Percentiles rank a stretch among this genome's conserved stretches.
Conservation (phyloP, 2,113 vertebrate species). For the Burhinus bistriatus region DNA sequence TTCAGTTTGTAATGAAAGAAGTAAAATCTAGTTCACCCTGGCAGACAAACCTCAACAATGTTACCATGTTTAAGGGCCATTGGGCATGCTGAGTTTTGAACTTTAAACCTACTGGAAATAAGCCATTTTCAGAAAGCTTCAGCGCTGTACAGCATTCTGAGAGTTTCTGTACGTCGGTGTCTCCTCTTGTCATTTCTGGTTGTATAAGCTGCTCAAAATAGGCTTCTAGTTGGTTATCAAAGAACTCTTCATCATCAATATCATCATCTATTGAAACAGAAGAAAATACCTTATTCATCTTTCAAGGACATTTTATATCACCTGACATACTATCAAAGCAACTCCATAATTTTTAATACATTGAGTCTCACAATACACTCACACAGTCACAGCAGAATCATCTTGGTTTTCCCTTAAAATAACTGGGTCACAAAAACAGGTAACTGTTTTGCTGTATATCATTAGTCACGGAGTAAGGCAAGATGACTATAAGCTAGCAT, state of each 20-base stretch:
- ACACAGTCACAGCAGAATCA: background rate
- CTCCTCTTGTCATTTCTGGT: constrained; percentile 81
- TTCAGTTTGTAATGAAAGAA: background rate
- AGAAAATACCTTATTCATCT: background rate
- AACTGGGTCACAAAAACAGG: background rate
- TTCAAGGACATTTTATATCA: background rate
- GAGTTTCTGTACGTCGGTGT: constrained; percentile 77
- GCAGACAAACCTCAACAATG: background rate
- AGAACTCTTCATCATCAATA: constrained; percentile 84
- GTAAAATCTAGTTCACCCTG: background rate
- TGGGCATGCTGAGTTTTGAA: background rate
- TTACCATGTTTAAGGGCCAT: background rate
- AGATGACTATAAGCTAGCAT: background rate
- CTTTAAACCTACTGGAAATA: constrained; percentile 41
- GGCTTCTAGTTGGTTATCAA: constrained; percentile 85
- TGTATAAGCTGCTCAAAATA: constrained; percentile 89
- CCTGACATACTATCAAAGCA: background rate
- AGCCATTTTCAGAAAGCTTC: constrained; percentile 41
- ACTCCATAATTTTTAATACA: background rate
- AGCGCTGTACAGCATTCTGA: constrained; percentile 59
- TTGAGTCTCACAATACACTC: background rate
- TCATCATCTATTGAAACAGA: constrained; percentile 80
- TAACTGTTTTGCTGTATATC: background rate
- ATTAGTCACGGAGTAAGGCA: background rate
- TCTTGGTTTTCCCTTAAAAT: background rate